Base-by-base conservation (phyloP, 1,140 invertebrate species). In the Trichonephila inaurata region DNA sequence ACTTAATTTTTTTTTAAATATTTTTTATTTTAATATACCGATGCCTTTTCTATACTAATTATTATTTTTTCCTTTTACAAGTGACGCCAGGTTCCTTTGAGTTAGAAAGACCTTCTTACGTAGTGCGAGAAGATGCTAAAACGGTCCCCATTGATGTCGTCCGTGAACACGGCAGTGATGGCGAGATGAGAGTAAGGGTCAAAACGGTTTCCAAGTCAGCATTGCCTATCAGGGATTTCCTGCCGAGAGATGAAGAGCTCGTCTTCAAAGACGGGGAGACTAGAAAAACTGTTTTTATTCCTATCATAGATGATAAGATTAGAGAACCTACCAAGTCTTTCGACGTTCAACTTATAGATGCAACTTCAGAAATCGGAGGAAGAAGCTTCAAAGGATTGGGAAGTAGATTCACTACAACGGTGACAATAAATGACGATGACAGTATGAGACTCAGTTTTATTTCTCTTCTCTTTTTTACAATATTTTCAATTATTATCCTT, bases 81-180 rank as follows among this genome's bases (percentile, higher is more conserved):
- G 85, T 91, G 81, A 92, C 18, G 21, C 97, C 97, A 86, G 97
- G 97, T 40, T 96, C 96, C 21, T 94, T 97, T 60, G 95, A 96
- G 88, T 97, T 97, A 95, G 95, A 96, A 58, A 96, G 97, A 95
- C 95, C 97, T 89, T 97, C 96, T 94, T 95, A 96, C 66, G 94
- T 97, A n/a, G 96, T 97, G 86, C 97, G 97, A 95, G 97, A 97
- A 95, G 97, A 96, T 94, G 96, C 96, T 86, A 96, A 96, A 1
- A 95, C 95, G 28, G 96, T 96, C 2, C 93, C 95, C 33, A 95
- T 97, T 28, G 96, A 96, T 16, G 96, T 97, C 0, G 94, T 96
- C 18, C 95, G 97, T 66, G 95, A 95, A 69, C 96, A 96, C 94
- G 97, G 97, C n/a, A 96, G 96, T 18, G 97, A 97, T 95, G 97